Conservation (phyloP, 2,888 invertebrate species). For the Osedax fenrisi region DNA sequence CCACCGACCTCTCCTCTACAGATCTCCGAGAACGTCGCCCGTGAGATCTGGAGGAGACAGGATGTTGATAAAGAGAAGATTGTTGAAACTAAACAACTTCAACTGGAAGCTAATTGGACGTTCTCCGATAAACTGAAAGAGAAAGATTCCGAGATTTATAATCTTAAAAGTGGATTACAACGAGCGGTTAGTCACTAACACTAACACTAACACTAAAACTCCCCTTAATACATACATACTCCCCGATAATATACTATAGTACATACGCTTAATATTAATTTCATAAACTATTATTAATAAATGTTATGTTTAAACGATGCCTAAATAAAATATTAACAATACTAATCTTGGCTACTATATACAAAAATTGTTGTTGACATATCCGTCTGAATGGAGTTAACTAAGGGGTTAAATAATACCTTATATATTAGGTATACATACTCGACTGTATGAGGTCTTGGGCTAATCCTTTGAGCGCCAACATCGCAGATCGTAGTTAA, state of each 20-base stretch:
- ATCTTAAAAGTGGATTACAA: not conserved
- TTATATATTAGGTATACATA: no score
- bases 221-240: not conserved
- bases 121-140: slow-evolving; percentile 10
- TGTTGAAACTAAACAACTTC: not conserved
- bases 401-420: no score
- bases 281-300: not conserved
- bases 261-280: not conserved
- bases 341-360: no score
- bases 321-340: no score
- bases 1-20: no score
- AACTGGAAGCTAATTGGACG: slow-evolving; percentile 11
- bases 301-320: no score
- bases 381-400: no score
- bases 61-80: slow-evolving; percentile 6
- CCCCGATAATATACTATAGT: not conserved
- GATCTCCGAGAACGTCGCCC: not conserved
- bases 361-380: no score
- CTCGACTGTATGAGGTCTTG: no score
- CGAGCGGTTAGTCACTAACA: not conserved
- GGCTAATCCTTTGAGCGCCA: no score
- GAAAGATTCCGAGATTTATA: slow-evolving; percentile 3
- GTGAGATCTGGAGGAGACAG: not conserved
- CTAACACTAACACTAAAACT: not conserved
- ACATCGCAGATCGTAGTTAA: no score